A percentile compares a stretch with the other conserved stretches of the same genome.
Evolutionary conservation across 2,888 invertebrate genomes (phyloP).

Genomic region (Eurois occulta): DNA sequence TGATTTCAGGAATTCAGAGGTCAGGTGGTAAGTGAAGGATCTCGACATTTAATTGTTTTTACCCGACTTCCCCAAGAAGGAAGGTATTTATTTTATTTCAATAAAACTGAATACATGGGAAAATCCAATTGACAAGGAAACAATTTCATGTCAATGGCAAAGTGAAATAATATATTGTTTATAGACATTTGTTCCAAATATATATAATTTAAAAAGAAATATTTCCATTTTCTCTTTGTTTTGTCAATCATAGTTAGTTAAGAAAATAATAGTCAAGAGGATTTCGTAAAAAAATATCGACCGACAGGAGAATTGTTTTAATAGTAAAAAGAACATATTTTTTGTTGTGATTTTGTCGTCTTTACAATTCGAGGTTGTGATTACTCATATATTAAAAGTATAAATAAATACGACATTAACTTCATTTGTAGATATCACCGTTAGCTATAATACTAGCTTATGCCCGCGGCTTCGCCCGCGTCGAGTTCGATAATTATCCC

Average conservation of each 20-base stretch:
- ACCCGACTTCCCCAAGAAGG: neutral
- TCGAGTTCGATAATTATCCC: too few relatives aligned
- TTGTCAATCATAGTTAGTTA: neutral
- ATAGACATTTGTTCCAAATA: neutral
- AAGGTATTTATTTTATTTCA: neutral
- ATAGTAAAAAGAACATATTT: neutral
- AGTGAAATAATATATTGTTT: constrained; percentile 3
- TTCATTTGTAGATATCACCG: neutral
- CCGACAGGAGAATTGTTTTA: neutral
- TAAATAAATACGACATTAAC: neutral
- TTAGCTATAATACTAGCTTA: neutral
- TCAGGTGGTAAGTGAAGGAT: neutral
- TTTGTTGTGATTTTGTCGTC: neutral
- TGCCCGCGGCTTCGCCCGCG: too few relatives aligned
- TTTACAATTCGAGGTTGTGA: neutral
- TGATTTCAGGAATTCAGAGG: neutral
- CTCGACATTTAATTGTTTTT: neutral
- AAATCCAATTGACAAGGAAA: neutral
- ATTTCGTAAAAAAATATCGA: neutral
- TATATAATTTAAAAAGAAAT: neutral
- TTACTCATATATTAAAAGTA: neutral
- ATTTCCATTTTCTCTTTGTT: neutral
- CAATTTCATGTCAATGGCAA: neutral
- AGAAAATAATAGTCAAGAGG: neutral
- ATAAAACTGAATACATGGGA: neutral